Evolutionary conservation across 2,888 invertebrate species (phyloP), one percentile per base, ranked within the genome.

Genomic region (Erebia epiphron): DNA sequence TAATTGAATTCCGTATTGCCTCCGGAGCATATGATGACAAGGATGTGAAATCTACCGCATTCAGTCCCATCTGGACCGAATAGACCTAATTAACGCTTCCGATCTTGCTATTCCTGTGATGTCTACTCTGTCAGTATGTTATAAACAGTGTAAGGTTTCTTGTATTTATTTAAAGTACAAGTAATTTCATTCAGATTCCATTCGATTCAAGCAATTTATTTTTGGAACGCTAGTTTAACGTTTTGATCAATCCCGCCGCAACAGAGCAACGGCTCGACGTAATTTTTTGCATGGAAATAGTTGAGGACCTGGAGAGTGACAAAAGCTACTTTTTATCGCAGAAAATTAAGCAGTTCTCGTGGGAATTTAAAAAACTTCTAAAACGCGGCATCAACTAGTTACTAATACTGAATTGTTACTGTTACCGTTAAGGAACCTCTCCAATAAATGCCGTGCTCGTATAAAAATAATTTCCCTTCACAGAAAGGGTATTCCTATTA

Each of bases 1-100:
- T 73, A 73, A 73, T 73, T 73, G 73, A 70, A 70, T 70, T 70
- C 70, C 73, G 66, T 56, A 68, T 65, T 54, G 43, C 65, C 16
- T 43, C 67, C 54, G 13, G 41, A 65, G 67, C 63, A 41, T 61
- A 61, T 73, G 68, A 69, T 72, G 69, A 70, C 68, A 54, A 70
- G 68, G 70, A 73, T 68, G 68, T 70, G 66, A 68, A 65, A 46
- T 68, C 56, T 67, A 62, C 67, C 70, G 67, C 67, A 61, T 61
- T 67, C 64, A 43, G 10, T 14, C 58, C 56, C 73, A 73, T 73
- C 73, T 73, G 73, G 73, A 64, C 54, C 69, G 69, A 60, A 67
- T 71, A 63, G 71, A 71, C 71, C 73, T 50, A 69, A 61, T 73
- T 73, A 60, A 63, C 62, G 67, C 71, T 73, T 73, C 73, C 73